Percentiles rank a stretch among this genome's conserved stretches.
phyloP scores from a whole-genome alignment of 2,113 vertebrate genomes.

The Symphodus melops region DNA sequence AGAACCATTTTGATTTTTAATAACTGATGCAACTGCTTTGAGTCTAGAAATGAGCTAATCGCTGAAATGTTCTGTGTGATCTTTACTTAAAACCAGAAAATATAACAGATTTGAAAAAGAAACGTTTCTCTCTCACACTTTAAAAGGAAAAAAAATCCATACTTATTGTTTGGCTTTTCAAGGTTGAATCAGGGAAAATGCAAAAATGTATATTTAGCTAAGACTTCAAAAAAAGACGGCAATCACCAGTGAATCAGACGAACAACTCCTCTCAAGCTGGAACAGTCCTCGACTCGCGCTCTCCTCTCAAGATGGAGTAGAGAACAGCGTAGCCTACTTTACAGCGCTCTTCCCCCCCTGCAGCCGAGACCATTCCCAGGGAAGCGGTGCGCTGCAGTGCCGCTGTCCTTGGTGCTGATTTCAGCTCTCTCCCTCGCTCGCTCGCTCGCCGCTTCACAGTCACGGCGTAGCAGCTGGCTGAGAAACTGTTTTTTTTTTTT shows the following conservation, averaged over 20 bases:
- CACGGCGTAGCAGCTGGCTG: slow-evolving; percentile 41
- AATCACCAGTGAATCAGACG: background rate
- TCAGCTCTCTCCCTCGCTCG: slow-evolving; percentile 33
- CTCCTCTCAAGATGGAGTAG: slow-evolving; percentile 38
- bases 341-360: background rate
- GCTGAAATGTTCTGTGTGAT: background rate
- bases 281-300: slow-evolving; percentile 6
- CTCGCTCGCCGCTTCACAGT: slow-evolving; percentile 37
- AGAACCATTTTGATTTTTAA: no score
- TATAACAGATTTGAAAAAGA: no score
- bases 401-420: slow-evolving; percentile 79
- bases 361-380: slow-evolving; percentile 64
- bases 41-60: no score
- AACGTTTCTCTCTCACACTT: no score
- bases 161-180: no score
- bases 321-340: slow-evolving; percentile 73
- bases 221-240: background rate
- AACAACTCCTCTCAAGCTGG: background rate
- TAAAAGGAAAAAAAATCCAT: no score
- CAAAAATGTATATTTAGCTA: background rate
- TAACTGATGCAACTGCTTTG: no score
- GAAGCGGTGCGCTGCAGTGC: slow-evolving; percentile 62
- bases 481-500: slow-evolving; percentile 37
- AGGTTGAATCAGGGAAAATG: background rate
- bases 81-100: background rate